Conservation (phyloP, 2,113 vertebrate genomes). For the Leucopsar rothschildi region DNA sequence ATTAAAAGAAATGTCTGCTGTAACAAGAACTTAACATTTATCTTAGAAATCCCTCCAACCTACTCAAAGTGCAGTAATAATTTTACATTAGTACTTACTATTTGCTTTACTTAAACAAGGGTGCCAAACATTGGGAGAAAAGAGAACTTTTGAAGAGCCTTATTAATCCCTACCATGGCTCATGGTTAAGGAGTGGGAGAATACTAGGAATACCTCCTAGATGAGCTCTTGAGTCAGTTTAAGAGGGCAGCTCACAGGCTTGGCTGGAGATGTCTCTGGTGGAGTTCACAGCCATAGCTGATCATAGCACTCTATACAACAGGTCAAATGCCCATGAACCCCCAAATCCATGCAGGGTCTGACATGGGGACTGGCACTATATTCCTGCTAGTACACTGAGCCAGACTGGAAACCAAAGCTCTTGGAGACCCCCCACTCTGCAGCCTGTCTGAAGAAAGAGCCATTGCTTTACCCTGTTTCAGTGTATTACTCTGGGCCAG, state of each 20-base stretch:
- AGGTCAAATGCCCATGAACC: background rate
- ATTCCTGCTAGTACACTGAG: background rate
- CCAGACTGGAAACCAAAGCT: background rate
- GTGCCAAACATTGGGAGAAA: background rate
- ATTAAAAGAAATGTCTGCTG: background rate
- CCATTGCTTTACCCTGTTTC: accelerated
- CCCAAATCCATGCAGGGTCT: accelerated
- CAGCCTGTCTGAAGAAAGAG: background rate
- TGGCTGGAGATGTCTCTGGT: background rate
- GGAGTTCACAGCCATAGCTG: background rate
- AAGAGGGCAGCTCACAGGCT: accelerated
- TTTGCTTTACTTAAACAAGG: background rate
- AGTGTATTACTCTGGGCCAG: background rate
- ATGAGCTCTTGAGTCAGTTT: background rate
- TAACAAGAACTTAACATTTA: background rate
- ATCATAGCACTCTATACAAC: background rate
- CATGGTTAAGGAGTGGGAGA: background rate
- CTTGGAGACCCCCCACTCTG: background rate
- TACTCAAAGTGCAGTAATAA: background rate
- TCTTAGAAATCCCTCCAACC: background rate
- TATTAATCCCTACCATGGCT: background rate
- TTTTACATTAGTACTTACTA: background rate
- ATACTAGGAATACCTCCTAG: background rate
- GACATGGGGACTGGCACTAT: background rate
- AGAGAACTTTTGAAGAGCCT: background rate